phyloP scores from a whole-genome alignment of 1,140 invertebrate species.

The Branchinecta lindahli region DNA sequence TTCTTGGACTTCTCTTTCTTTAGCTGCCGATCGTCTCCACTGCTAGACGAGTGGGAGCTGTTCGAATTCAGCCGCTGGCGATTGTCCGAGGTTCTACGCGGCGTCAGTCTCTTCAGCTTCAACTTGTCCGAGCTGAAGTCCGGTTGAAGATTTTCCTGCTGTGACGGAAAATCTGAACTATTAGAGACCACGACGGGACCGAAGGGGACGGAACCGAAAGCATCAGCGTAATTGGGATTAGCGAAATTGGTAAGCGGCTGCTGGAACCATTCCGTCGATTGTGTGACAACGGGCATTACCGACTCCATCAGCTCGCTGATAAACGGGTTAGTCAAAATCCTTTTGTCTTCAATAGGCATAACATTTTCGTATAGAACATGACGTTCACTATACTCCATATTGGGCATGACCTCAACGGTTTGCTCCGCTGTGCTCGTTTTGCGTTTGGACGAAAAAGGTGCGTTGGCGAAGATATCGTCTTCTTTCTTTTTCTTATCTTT shows the following conservation, averaged over 20 bases:
- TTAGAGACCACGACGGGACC: constrained; percentile 23
- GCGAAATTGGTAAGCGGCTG: constrained; percentile 19
- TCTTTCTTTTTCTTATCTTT: constrained; percentile 20
- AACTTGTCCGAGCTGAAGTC: constrained; percentile 22
- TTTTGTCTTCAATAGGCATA: constrained; percentile 15
- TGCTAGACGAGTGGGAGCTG: constrained; percentile 13
- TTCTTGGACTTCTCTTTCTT: constrained; percentile 36
- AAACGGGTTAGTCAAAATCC: constrained; percentile 12
- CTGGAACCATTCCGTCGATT: constrained; percentile 21
- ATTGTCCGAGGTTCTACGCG: constrained; percentile 20
- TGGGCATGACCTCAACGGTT: constrained; percentile 8
- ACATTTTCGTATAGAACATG: constrained; percentile 23
- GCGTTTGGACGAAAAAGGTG: constrained; percentile 39
- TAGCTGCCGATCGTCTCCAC: constrained; percentile 21
- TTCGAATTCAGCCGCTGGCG: constrained; percentile 18
- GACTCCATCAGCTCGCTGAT: constrained; percentile 17
- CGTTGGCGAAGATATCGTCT: constrained; percentile 53
- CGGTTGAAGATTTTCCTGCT: constrained; percentile 20
- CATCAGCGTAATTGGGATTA: constrained; percentile 29
- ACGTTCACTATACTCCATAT: constrained; percentile 24
- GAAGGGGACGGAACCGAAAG: constrained; percentile 46
- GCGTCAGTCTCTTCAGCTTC: constrained; percentile 25
- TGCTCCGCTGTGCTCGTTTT: constrained; percentile 13
- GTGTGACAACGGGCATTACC: constrained; percentile 21
- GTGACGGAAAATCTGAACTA: constrained; percentile 21